Evolutionary conservation across 2,113 vertebrate species (phyloP).

Genomic region (Chamaea fasciata): DNA sequence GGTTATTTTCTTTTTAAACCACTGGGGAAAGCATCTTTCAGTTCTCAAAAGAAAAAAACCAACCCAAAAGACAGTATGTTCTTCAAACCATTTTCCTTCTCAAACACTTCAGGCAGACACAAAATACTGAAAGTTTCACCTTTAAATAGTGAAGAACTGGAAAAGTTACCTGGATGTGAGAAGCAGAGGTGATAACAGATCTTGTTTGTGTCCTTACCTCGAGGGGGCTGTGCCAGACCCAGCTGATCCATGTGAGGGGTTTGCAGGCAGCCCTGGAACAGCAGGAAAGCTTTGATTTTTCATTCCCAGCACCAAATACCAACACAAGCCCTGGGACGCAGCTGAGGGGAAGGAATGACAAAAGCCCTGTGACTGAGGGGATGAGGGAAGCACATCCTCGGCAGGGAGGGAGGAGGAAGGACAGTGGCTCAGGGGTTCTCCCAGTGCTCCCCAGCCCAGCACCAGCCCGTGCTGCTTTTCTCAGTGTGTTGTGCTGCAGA

Average conservation of each 20-base stretch:
- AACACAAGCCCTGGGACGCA: background rate
- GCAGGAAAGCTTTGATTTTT: background rate
- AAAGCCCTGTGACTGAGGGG: fast-evolving
- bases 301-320: background rate
- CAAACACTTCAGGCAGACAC: background rate
- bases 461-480: background rate
- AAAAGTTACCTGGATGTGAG: background rate
- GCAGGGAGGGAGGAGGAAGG: background rate
- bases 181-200: background rate
- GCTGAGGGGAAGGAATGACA: background rate
- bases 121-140: background rate
- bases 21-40: background rate
- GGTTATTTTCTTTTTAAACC: background rate
- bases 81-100: background rate
- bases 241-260: background rate
- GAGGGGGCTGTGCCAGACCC: background rate
- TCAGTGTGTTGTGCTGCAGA: background rate
- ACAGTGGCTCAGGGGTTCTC: background rate
- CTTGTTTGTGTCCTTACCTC: background rate
- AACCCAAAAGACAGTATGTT: background rate
- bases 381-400: background rate
- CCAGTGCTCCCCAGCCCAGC: background rate
- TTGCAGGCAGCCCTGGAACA: background rate
- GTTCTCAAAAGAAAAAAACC: background rate
- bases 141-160: background rate